Percentiles rank a stretch among this genome's conserved stretches.
Evolutionary conservation across 1,140 invertebrate genomes (phyloP).

Genomic region (Lithobius niger): DNA sequence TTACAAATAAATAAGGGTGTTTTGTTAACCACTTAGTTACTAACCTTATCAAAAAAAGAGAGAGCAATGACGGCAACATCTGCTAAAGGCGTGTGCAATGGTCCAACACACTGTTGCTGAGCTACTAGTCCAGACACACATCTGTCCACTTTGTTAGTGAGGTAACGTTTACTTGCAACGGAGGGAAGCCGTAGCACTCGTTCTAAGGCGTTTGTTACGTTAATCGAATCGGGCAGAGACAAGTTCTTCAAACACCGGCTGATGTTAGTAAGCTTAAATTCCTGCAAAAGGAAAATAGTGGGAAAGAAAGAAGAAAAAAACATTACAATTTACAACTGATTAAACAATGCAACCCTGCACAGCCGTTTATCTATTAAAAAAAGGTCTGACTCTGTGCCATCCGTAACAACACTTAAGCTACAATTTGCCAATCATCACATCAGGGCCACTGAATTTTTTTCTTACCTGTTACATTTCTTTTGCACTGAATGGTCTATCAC

Average conservation of each 20-base stretch:
- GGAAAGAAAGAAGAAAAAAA: too few species aligned
- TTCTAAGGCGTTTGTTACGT: slow-evolving; percentile 51
- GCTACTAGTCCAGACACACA: slow-evolving; percentile 92
- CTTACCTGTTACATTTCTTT: too few species aligned
- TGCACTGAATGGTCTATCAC: too few species aligned
- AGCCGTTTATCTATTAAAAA: too few species aligned
- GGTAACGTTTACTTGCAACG: slow-evolving; percentile 86
- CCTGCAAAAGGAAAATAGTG: slow-evolving; percentile 27
- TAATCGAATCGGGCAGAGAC: slow-evolving; percentile 39
- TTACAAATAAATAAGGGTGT: slow-evolving; percentile 1
- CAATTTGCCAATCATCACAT: too few species aligned
- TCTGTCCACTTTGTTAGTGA: slow-evolving; percentile 89
- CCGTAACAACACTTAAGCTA: too few species aligned
- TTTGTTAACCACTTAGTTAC: not conserved
- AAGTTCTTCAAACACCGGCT: slow-evolving; percentile 27
- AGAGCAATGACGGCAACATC: slow-evolving; percentile 88
- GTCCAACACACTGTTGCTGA: slow-evolving; percentile 95
- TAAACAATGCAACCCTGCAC: too few species aligned
- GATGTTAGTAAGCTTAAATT: slow-evolving; percentile 35
- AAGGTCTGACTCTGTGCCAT: too few species aligned
- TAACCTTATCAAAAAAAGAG: slow-evolving; percentile 39
- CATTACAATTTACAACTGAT: too few species aligned
- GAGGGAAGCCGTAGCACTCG: slow-evolving; percentile 74
- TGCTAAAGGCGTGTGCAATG: slow-evolving; percentile 83
- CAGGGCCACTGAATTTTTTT: too few species aligned